A percentile compares a stretch with the other conserved stretches of the same genome.
Conservation (phyloP, 2,888 invertebrate species). For the Drosophila pegasa region DNA sequence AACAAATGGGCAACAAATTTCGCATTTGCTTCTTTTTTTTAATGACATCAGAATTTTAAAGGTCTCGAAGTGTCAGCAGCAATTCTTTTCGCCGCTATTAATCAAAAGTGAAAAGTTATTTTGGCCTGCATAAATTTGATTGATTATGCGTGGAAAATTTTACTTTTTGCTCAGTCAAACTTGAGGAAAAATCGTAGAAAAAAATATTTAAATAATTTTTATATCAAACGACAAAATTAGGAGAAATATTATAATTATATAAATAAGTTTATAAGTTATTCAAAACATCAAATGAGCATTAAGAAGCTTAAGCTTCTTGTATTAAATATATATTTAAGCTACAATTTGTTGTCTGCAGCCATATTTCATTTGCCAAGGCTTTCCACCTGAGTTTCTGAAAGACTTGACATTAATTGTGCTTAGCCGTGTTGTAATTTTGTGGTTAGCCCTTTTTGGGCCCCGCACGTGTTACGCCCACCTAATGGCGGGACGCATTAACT, state of each 20-base stretch:
- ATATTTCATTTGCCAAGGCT: background rate
- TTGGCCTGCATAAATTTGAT: conserved; percentile 7
- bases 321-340: background rate
- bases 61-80: background rate
- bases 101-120: conserved; percentile 14
- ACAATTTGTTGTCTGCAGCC: conserved; percentile 1
- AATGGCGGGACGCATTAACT: conserved; percentile 43
- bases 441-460: conserved; percentile 31
- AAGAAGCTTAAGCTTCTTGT: no score
- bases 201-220: background rate
- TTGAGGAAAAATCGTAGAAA: background rate
- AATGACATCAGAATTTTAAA: background rate
- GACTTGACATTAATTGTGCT: conserved; percentile 39
- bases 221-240: background rate
- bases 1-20: background rate
- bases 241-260: no score
- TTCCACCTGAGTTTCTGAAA: conserved; percentile 4
- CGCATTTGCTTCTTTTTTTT: background rate
- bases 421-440: conserved; percentile 21
- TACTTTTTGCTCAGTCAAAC: background rate
- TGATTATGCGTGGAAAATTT: conserved; percentile 2
- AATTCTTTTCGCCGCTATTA: conserved; percentile 7
- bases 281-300: background rate
- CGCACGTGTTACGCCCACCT: conserved; percentile 39
- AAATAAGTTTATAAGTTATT: background rate